phyloP scores from a whole-genome alignment of 2,888 invertebrate genomes.

The Ornithoptera priamus region DNA sequence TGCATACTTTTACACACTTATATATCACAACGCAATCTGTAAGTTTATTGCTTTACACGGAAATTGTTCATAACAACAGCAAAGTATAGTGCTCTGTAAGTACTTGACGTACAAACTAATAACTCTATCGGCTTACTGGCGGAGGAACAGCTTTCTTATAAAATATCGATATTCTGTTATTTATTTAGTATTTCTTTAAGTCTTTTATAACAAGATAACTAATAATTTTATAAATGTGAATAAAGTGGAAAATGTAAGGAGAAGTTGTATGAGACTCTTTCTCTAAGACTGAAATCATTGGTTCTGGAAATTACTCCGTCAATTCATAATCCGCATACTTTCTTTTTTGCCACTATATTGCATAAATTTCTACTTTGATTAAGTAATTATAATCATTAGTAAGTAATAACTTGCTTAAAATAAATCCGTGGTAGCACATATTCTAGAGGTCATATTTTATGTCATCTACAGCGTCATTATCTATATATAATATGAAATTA shows the following conservation, averaged over 20 bases:
- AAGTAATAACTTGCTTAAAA: too few relatives aligned
- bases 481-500: too few relatives aligned
- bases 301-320: too few relatives aligned
- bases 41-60: constrained; percentile 39
- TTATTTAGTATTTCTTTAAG: background rate
- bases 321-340: too few relatives aligned
- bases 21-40: constrained; percentile 29
- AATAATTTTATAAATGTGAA: background rate
- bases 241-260: background rate
- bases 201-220: background rate
- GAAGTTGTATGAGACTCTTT: background rate
- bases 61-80: constrained; percentile 36
- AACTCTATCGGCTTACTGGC: constrained; percentile 23
- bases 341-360: too few relatives aligned
- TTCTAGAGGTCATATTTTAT: too few relatives aligned
- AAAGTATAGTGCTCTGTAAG: constrained; percentile 29
- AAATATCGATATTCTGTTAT: constrained; percentile 16
- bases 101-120: constrained; percentile 27
- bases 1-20: constrained; percentile 1
- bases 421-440: too few relatives aligned
- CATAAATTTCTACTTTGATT: too few relatives aligned
- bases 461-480: too few relatives aligned
- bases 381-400: too few relatives aligned
- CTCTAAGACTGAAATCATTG: too few relatives aligned
- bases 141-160: background rate